phyloP scores from a whole-genome alignment of 92 coral and sea anemone genomes.

The Blastomussa wellsi region DNA sequence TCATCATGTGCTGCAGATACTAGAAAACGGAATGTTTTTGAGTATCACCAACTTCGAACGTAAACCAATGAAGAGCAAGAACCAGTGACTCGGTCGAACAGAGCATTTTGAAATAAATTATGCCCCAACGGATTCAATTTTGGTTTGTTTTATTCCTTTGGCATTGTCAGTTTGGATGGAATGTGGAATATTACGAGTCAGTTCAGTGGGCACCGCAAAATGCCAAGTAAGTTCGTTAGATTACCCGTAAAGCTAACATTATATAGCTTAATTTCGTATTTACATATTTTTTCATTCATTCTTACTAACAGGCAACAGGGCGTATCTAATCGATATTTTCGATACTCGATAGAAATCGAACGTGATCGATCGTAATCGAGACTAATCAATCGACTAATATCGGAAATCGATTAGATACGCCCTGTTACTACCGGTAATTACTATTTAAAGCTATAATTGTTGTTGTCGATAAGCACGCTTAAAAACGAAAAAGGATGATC shows the following conservation, averaged over 20 bases:
- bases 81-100: not conserved
- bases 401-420: too few relatives aligned
- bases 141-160: not conserved
- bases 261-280: not conserved
- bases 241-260: not conserved
- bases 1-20: not conserved
- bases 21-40: not conserved
- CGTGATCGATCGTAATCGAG: too few relatives aligned
- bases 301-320: too few relatives aligned
- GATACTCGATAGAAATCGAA: too few relatives aligned
- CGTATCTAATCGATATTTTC: too few relatives aligned
- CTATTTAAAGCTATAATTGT: too few relatives aligned
- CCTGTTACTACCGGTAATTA: too few relatives aligned
- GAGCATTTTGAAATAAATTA: not conserved
- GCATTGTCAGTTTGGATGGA: not conserved
- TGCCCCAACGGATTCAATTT: not conserved
- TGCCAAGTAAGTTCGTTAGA: not conserved
- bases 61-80: not conserved
- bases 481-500: too few relatives aligned
- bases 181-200: conserved; percentile 10
- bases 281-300: not conserved
- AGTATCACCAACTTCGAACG: not conserved
- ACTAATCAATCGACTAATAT: too few relatives aligned
- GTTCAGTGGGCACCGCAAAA: conserved; percentile 18
- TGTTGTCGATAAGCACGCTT: too few relatives aligned